Evolutionary conservation across 2,888 invertebrate genomes (phyloP).

Genomic region (Sinhomidia bicolor): DNA sequence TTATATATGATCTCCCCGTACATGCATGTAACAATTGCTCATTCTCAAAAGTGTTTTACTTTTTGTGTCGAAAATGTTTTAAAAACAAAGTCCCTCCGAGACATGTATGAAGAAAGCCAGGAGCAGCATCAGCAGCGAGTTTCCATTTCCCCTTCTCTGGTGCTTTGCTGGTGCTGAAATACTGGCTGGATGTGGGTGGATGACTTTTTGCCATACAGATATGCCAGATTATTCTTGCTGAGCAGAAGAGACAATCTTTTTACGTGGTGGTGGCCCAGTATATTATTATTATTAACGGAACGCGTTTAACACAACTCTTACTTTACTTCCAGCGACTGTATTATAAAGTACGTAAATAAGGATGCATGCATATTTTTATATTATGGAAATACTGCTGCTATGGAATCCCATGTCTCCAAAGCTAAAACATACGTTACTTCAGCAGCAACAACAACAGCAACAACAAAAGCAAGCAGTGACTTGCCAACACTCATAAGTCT

Average conservation of each 20-base stretch:
- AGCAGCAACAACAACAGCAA: constrained; percentile 27
- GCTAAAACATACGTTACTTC: constrained; percentile 50
- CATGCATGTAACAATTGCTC: constrained; percentile 58
- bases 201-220: constrained; percentile 17
- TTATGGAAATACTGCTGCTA: neutral
- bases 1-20: constrained; percentile 24
- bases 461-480: constrained; percentile 45
- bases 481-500: constrained; percentile 62
- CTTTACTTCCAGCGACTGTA: neutral
- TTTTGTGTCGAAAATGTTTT: constrained; percentile 65
- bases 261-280: neutral
- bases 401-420: constrained; percentile 44
- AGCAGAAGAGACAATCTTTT: neutral
- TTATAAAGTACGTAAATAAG: neutral
- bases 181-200: neutral
- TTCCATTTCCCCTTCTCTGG: neutral
- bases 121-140: neutral
- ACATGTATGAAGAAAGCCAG: constrained; percentile 22
- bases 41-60: constrained; percentile 62
- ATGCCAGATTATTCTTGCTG: constrained; percentile 35
- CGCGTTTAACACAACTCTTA: neutral
- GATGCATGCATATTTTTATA: neutral
- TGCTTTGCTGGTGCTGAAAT: neutral
- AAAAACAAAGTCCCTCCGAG: constrained; percentile 60
- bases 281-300: constrained; percentile 29